Base-by-base conservation (phyloP, 2,797 vertebrate genomes). In the Echeneis naucrates region DNA sequence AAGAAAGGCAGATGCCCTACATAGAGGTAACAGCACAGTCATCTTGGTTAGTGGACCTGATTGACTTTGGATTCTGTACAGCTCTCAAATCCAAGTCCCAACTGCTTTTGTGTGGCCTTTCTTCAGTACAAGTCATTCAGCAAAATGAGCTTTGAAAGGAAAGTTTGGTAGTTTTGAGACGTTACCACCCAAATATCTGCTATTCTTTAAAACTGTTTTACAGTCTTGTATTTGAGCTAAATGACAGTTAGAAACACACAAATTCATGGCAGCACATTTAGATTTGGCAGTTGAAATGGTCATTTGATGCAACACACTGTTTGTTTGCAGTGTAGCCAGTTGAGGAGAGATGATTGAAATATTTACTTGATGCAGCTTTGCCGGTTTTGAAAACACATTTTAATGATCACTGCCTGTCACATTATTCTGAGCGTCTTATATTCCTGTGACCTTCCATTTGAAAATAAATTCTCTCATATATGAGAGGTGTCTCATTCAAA, bases 1-100 rank as follows among this genome's bases (percentile, higher is more conserved):
- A 74, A 68, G 72, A 67, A 52, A 51, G 72, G 30, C 60, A 74
- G 70, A 82, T 84, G 76, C 57, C 68, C 71, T 69, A 76, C 62
- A 83, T 86, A 58, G 61, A 87, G 61, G 61, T 79, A 70, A 32
- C 55, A 82, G 57, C 50, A 37, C 44, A 42, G 45, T 57, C 48
- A 52, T 57, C 78, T 69, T 42, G 58, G 78, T 71, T 54, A 33
- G 23, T 26, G 14, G 57, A 42, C 19, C 68, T 62, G 59, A 61
- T 33, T 33, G 68, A 58, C 47, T 72, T 56, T 71, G 32, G 61
- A 62, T 67, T 78, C 63, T 69, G 32, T 24, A 33, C 38, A 55
- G 35, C 5, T 2, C 13, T 33, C 47, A 53, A 53, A 50, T 42
- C 9, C 14, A 55, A 12, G 17, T 37, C 55, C 23, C 23, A 38